Conservation (phyloP, 2,888 invertebrate genomes). For the Harpalus rubripes region DNA sequence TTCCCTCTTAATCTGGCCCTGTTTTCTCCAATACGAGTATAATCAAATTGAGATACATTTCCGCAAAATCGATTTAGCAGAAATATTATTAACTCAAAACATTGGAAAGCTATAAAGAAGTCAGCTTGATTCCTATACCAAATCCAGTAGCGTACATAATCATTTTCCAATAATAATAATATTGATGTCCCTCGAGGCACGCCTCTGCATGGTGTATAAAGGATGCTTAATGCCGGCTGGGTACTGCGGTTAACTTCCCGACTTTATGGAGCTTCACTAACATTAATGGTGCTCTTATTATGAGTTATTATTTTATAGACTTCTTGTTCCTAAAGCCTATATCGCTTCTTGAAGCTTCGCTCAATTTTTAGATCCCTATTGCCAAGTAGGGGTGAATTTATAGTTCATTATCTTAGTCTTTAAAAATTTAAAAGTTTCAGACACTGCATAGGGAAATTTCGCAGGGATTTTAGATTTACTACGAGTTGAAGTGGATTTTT, state of each 20-base stretch:
- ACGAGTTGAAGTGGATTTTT: too few relatives aligned
- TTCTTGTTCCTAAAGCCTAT: slow-evolving; percentile 45
- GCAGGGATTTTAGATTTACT: slow-evolving; percentile 22
- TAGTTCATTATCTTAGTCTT: slow-evolving; percentile 45
- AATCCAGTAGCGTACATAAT: slow-evolving; percentile 50
- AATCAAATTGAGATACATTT: slow-evolving; percentile 48
- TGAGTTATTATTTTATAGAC: slow-evolving; percentile 71
- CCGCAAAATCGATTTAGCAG: slow-evolving; percentile 39
- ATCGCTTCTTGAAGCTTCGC: neutral
- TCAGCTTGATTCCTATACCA: slow-evolving; percentile 41
- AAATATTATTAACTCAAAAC: slow-evolving; percentile 50
- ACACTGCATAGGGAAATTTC: neutral
- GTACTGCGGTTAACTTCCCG: slow-evolving; percentile 70
- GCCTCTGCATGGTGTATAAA: slow-evolving; percentile 70
- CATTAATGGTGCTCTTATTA: slow-evolving; percentile 71
- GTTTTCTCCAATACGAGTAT: neutral
- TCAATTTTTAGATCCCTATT: slow-evolving; percentile 3
- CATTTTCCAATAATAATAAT: slow-evolving; percentile 43
- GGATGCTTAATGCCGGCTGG: slow-evolving; percentile 68
- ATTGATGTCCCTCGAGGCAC: slow-evolving; percentile 22
- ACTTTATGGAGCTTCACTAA: slow-evolving; percentile 70
- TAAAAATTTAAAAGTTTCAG: slow-evolving; percentile 35
- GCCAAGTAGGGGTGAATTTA: slow-evolving; percentile 22
- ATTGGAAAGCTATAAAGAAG: slow-evolving; percentile 60
- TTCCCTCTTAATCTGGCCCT: neutral